Evolutionary conservation across 2,797 vertebrate genomes (phyloP).

Genomic region (Acipenser transmontanus): DNA sequence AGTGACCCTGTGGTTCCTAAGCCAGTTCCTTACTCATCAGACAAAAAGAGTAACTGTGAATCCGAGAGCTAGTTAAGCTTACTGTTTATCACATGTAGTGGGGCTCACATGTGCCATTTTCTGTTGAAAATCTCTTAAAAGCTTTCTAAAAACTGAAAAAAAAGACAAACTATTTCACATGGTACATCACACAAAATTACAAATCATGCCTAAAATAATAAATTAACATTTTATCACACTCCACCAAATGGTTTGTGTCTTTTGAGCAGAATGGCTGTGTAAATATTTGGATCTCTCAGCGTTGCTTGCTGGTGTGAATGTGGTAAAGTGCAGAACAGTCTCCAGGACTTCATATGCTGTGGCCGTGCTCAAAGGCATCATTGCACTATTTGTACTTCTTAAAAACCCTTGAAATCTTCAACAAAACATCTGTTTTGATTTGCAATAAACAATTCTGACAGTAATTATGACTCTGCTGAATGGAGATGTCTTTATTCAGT

Average conservation of each 20-base stretch:
- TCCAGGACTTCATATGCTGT: not conserved
- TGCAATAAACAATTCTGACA: slow-evolving; percentile 9
- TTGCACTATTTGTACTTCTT: slow-evolving; percentile 6
- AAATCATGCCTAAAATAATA: slow-evolving; percentile 17
- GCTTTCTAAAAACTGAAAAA: not conserved
- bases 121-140: no score
- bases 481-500: not conserved
- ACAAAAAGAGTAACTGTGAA: no score
- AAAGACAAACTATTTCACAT: slow-evolving; percentile 12
- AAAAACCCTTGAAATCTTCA: slow-evolving; percentile 1
- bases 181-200: slow-evolving; percentile 9
- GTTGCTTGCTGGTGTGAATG: slow-evolving; percentile 11
- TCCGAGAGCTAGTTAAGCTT: no score
- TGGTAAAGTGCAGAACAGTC: slow-evolving; percentile 13
- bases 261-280: slow-evolving; percentile 20
- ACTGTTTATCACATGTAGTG: no score
- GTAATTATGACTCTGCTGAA: not conserved
- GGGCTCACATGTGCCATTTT: no score
- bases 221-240: slow-evolving; percentile 18
- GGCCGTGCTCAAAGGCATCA: slow-evolving; percentile 5
- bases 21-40: no score
- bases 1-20: no score
- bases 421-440: not conserved
- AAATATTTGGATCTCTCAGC: slow-evolving; percentile 20
- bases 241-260: slow-evolving; percentile 13